phyloP scores from a whole-genome alignment of 2,888 invertebrate genomes.

The Luperina nickerlii region DNA sequence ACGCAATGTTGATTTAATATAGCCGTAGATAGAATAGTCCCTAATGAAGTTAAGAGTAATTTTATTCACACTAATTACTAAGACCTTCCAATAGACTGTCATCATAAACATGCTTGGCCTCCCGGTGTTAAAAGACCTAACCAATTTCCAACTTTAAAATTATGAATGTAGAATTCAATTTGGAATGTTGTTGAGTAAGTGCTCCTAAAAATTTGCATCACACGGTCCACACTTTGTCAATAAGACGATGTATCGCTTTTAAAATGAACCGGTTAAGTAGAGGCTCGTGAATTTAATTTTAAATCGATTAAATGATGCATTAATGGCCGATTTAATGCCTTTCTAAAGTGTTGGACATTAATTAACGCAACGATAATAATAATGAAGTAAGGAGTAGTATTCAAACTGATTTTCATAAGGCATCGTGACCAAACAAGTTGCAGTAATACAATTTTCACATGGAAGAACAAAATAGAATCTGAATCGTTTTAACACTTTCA shows the following conservation, averaged over 20 bases:
- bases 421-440: not conserved
- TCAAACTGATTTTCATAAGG: not conserved
- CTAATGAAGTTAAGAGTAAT: conserved; percentile 67
- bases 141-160: conserved; percentile 47
- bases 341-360: conserved; percentile 5
- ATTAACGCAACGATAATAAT: conserved; percentile 2
- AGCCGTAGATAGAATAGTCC: conserved; percentile 44
- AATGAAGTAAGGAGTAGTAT: not conserved
- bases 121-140: conserved; percentile 21
- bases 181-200: conserved; percentile 22
- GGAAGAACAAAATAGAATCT: not conserved
- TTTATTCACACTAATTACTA: conserved; percentile 65
- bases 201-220: conserved; percentile 52
- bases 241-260: conserved; percentile 46
- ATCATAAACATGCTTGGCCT: conserved; percentile 51
- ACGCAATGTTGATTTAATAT: conserved; percentile 58
- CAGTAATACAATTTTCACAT: not conserved
- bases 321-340: conserved; percentile 26
- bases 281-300: conserved; percentile 39
- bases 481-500: not conserved
- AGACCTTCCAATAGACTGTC: conserved; percentile 58
- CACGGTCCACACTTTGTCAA: conserved; percentile 39
- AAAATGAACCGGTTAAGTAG: conserved; percentile 19
- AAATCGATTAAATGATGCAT: conserved; percentile 44
- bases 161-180: conserved; percentile 28